Evolutionary conservation across 2,888 invertebrate genomes (phyloP), one percentile per base, ranked within the genome.

Genomic region (Hofmannophila pseudospretella): DNA sequence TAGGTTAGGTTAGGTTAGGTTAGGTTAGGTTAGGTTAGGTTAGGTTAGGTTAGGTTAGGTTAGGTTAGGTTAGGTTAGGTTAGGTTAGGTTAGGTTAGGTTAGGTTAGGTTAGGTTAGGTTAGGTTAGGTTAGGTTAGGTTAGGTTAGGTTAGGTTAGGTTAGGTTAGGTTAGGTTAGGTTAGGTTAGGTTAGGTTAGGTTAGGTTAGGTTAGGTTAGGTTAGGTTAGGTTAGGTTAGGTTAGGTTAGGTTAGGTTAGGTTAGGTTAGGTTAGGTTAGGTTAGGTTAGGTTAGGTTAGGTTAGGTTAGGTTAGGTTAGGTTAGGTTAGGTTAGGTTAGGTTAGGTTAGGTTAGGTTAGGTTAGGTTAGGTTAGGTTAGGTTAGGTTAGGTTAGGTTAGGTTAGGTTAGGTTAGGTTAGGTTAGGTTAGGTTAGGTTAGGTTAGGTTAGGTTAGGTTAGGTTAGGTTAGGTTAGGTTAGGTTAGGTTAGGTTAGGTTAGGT

Each of bases 81-180:
- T 44, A 44, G 47, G 44, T 44, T 44, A 47, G 44, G 44, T 45
- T 45, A 44, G 47, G 47, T 44, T 44, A 46, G 42, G 46, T 47
- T 42, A 44, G 44, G 47, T 47, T 47, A 47, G 47, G 47, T 47
- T 47, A 47, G 44, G 47, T 47, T 47, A 44, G 44, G 47, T 47
- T 47, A 47, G 47, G 47, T 47, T 47, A 47, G 47, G 45, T 45
- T 45, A 48, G 48, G 48, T 48, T 48, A 48, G 48, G 48, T 48
- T 48, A 45, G 45, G 48, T 48, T 48, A 48, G 48, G 48, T 48
- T 48, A 48, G 48, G 48, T 48, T 48, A 48, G 43, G 43, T 45
- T 44, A 44, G 43, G 44, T 47, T 47, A 42, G 44, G 47, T 47
- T 47, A 47, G 47, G 47, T 48, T 48, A 45, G 45, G 48, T 48